Evolutionary conservation across 2,888 invertebrate genomes (phyloP).

Genomic region (Drosophila sordidula): DNA sequence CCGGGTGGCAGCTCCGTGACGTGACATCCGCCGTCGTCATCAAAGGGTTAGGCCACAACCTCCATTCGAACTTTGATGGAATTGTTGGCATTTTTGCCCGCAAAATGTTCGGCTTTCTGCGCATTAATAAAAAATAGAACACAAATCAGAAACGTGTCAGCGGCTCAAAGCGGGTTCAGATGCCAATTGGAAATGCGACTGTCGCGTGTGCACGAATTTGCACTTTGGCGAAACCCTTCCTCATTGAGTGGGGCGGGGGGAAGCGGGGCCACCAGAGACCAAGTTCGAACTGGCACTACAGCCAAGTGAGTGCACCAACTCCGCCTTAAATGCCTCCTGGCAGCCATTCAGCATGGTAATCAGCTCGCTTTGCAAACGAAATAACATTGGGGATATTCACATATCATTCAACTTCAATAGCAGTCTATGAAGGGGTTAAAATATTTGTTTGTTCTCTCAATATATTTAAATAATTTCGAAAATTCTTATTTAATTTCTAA

Average conservation of each 20-base stretch:
- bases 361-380: conserved; percentile 59
- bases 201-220: conserved; percentile 64
- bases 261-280: conserved; percentile 56
- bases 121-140: conserved; percentile 66
- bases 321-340: conserved; percentile 43
- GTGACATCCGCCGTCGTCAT: conserved; percentile 50
- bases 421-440: too few relatives aligned
- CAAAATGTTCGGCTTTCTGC: conserved; percentile 53
- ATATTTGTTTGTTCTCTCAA: too few relatives aligned
- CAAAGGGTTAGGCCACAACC: conserved; percentile 54
- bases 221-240: conserved; percentile 45
- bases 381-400: conserved; percentile 1
- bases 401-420: background rate
- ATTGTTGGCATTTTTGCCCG: conserved; percentile 69
- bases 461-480: too few relatives aligned
- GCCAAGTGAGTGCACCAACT: conserved; percentile 39
- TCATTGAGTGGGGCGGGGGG: background rate
- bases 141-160: conserved; percentile 63
- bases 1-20: conserved; percentile 23
- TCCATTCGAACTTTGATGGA: conserved; percentile 67
- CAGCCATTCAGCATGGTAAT: conserved; percentile 39
- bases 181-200: conserved; percentile 52
- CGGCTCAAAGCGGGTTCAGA: conserved; percentile 47
- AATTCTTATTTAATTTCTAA: too few relatives aligned
- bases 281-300: conserved; percentile 5